Conservation (phyloP, 2,888 invertebrate species). For the Synergus laeviventris region DNA sequence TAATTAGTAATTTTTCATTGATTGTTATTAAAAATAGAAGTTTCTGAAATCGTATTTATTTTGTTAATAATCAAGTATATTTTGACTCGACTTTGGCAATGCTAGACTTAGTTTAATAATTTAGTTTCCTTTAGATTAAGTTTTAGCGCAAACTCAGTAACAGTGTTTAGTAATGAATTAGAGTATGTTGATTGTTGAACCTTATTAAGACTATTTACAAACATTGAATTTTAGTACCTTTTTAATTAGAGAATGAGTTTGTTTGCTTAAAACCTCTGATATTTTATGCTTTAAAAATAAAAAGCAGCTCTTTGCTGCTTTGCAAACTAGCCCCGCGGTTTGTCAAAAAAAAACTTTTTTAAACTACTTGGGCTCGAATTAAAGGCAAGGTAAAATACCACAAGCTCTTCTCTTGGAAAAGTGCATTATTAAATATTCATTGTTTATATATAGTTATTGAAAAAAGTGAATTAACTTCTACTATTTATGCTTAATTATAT, state of each 20-base stretch:
- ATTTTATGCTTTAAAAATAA: conserved; percentile 8
- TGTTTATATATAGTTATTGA: background rate
- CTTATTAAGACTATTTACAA: conserved; percentile 53
- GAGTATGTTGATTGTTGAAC: conserved; percentile 44
- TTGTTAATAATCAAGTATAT: background rate
- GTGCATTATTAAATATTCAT: background rate
- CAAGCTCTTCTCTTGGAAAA: background rate
- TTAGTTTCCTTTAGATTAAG: background rate
- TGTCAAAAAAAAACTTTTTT: background rate
- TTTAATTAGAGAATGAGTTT: conserved; percentile 56
- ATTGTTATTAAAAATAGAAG: too few species aligned
- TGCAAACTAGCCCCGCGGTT: background rate
- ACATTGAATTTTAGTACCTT: conserved; percentile 52
- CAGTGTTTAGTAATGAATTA: conserved; percentile 46
- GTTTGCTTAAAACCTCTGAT: conserved; percentile 47
- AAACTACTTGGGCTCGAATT: conserved; percentile 10
- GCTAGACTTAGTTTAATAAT: background rate
- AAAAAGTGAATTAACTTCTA: background rate
- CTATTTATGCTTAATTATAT: background rate
- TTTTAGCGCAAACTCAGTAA: background rate
- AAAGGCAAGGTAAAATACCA: background rate
- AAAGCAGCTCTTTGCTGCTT: background rate
- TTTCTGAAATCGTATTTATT: background rate
- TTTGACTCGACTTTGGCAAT: background rate
- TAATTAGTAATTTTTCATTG: too few species aligned